A percentile compares a stretch with the other conserved stretches of the same genome.
Conservation (phyloP, 2,797 vertebrate species). For the Urophycis tenuis region DNA sequence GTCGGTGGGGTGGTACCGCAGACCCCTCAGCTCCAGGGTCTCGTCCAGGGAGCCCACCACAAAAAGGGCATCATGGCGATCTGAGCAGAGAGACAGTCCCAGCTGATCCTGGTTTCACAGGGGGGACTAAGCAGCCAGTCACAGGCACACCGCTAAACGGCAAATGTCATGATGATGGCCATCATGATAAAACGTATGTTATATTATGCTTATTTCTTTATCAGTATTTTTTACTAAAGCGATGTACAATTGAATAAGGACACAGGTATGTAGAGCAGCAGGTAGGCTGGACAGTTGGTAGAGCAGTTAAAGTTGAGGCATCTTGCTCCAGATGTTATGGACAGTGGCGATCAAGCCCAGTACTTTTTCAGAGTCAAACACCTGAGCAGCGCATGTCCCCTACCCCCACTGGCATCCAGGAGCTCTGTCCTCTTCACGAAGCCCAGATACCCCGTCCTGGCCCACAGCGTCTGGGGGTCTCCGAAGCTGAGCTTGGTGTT, state of each 20-base stretch:
- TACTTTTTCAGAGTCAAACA: too few relatives aligned
- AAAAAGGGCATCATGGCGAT: constrained; percentile 97
- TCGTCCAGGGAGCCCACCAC: constrained; percentile 95
- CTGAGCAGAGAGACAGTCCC: constrained; percentile 53
- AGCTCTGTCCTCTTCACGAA: constrained; percentile 95
- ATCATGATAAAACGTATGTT: not conserved
- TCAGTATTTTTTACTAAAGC: too few relatives aligned
- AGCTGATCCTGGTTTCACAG: not conserved
- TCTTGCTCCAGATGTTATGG: too few relatives aligned
- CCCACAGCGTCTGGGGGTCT: constrained; percentile 93
- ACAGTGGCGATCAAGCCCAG: too few relatives aligned
- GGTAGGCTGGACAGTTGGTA: too few relatives aligned
- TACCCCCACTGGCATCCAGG: constrained; percentile 90
- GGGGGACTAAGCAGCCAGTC: not conserved
- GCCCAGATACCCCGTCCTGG: constrained; percentile 90
- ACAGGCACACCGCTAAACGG: not conserved
- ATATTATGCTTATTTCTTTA: too few relatives aligned
- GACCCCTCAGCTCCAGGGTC: constrained; percentile 88
- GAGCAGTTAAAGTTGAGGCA: too few relatives aligned
- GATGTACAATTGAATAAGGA: too few relatives aligned
- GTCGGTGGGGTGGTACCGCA: constrained; percentile 94
- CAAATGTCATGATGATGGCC: not conserved
- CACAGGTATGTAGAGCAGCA: too few relatives aligned
- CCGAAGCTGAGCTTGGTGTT: constrained; percentile 97
- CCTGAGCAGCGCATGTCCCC: not conserved